Percentiles rank a stretch among this genome's conserved stretches.
Conservation (phyloP, 2,888 invertebrate genomes). For the Hyles lineata region DNA sequence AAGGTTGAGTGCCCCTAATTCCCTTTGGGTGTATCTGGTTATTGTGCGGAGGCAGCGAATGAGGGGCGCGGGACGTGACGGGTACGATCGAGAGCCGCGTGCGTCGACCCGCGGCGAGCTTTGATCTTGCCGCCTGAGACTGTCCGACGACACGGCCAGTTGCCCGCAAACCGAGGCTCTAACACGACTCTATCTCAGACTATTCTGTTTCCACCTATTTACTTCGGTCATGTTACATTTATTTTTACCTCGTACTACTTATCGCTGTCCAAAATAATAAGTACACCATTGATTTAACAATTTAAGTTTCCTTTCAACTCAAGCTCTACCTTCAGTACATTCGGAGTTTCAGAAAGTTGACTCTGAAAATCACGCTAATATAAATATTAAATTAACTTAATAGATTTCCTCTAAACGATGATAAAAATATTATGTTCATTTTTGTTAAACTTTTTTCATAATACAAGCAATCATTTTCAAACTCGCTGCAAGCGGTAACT, state of each 20-base stretch:
- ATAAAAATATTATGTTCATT: no score
- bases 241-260: not conserved
- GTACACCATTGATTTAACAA: no score
- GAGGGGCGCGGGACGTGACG: constrained; percentile 56
- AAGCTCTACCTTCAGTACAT: no score
- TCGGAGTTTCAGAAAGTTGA: no score
- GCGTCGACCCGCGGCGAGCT: constrained; percentile 79
- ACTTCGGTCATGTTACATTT: not conserved
- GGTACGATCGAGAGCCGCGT: constrained; percentile 70
- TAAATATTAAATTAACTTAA: no score
- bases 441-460: no score
- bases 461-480: no score
- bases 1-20: not conserved
- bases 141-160: constrained; percentile 43
- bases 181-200: constrained; percentile 15
- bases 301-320: no score
- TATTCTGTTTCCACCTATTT: constrained; percentile 1
- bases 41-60: constrained; percentile 40
- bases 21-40: constrained; percentile 24
- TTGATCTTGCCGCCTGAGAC: constrained; percentile 66
- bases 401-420: no score
- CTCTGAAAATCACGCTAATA: no score
- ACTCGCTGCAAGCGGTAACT: no score
- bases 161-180: constrained; percentile 35
- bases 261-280: not conserved